Conservation (phyloP, 2,888 invertebrate genomes). For the Hydriomena furcata region DNA sequence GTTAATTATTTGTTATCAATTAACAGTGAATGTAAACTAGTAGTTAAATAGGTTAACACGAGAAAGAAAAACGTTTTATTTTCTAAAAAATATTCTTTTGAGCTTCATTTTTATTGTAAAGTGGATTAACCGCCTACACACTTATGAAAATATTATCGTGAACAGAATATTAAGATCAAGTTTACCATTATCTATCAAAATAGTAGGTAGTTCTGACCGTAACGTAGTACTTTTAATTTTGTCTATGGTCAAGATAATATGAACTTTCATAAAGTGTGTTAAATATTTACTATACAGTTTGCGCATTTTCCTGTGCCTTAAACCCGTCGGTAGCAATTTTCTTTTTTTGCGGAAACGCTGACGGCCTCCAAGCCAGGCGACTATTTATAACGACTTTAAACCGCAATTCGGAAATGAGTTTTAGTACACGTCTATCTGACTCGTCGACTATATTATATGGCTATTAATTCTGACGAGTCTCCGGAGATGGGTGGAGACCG, state of each 20-base stretch:
- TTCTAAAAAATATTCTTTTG: too few relatives aligned
- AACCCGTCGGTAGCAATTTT: constrained; percentile 46
- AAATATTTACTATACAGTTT: constrained; percentile 3
- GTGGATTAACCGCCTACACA: too few relatives aligned
- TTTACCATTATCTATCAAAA: too few relatives aligned
- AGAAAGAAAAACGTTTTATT: constrained; percentile 7
- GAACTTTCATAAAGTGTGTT: background rate
- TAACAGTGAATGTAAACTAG: constrained; percentile 32
- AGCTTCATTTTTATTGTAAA: too few relatives aligned
- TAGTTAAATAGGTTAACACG: constrained; percentile 20
- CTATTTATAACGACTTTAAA: constrained; percentile 71
- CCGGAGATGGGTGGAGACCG: constrained; percentile 39
- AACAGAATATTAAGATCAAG: too few relatives aligned
- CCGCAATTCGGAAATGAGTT: constrained; percentile 68
- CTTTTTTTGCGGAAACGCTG: constrained; percentile 66
- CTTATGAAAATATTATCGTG: too few relatives aligned
- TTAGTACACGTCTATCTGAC: constrained; percentile 57
- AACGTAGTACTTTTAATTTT: too few relatives aligned
- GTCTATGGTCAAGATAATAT: background rate
- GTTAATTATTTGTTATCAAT: constrained; percentile 42
- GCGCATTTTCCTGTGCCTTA: constrained; percentile 18
- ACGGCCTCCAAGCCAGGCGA: constrained; percentile 52
- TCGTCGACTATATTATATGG: constrained; percentile 54
- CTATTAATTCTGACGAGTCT: constrained; percentile 54
- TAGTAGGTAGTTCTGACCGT: too few relatives aligned